Evolutionary conservation across 2,797 vertebrate genomes (phyloP).

Genomic region (Spinus pinus): DNA sequence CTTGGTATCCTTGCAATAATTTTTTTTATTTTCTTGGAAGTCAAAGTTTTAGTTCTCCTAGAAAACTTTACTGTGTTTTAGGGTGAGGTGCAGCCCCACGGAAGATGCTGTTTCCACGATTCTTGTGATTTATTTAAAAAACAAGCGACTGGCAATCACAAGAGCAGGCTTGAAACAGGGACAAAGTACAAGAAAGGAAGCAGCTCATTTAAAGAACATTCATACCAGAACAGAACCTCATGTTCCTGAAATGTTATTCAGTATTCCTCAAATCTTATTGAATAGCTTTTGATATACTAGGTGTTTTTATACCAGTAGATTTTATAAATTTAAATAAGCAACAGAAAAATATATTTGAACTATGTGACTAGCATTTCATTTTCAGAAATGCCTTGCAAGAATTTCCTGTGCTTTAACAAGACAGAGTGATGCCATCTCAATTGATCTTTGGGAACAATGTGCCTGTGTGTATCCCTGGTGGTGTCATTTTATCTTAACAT

Average conservation of each 20-base stretch:
- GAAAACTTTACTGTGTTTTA: neutral
- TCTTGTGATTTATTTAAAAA: neutral
- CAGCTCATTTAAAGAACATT: neutral
- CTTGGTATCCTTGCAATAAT: neutral
- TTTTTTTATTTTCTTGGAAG: neutral
- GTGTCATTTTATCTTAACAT: neutral
- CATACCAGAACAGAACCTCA: neutral
- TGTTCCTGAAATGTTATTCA: neutral
- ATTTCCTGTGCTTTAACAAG: neutral
- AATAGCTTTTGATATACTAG: neutral
- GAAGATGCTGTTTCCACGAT: neutral
- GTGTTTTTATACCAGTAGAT: neutral
- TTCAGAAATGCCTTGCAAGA: neutral
- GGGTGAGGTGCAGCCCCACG: neutral
- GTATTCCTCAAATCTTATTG: neutral
- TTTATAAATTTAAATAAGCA: neutral
- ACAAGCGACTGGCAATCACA: neutral
- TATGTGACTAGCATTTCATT: neutral
- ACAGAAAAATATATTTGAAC: neutral
- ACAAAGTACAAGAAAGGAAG: neutral
- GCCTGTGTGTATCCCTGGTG: neutral
- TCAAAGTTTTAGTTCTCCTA: neutral
- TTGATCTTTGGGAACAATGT: neutral
- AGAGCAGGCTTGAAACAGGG: neutral
- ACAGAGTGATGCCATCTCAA: neutral